These are phyloP conservation scores for Apolygus lucorum DNA, from an alignment of 1,140 invertebrate genomes.

Conservation along the genomic window DNA sequence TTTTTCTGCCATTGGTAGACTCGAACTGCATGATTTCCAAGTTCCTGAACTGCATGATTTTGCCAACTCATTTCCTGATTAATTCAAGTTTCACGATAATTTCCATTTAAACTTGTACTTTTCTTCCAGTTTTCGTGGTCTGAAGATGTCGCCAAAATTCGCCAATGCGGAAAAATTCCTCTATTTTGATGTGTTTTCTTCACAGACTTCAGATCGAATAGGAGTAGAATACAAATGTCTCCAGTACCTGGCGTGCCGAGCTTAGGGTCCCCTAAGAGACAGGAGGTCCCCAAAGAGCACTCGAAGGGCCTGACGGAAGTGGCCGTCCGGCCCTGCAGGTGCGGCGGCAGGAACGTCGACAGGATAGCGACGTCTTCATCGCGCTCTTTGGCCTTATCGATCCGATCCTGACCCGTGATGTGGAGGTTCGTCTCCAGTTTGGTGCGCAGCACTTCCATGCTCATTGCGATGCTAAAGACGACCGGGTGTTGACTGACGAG, in stretches of 20 bases:
- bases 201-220: too few relatives aligned
- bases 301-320: constrained; percentile 64
- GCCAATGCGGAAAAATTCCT: too few relatives aligned
- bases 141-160: too few relatives aligned
- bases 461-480: constrained; percentile 44
- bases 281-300: constrained; percentile 61
- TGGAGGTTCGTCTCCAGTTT: constrained; percentile 61
- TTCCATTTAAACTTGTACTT: too few relatives aligned
- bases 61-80: too few relatives aligned
- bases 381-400: constrained; percentile 61
- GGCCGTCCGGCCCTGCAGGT: constrained; percentile 45
- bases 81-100: too few relatives aligned
- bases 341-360: constrained; percentile 61
- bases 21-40: too few relatives aligned
- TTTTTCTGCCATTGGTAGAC: too few relatives aligned
- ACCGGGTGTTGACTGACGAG: background rate
- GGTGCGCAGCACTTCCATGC: constrained; percentile 63
- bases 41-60: too few relatives aligned
- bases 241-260: constrained; percentile 66
- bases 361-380: constrained; percentile 78
- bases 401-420: constrained; percentile 63
- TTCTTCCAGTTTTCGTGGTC: too few relatives aligned
- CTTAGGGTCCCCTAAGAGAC: constrained; percentile 63
- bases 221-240: too few relatives aligned
- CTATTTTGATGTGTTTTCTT: too few relatives aligned